These are phyloP conservation scores for Pelodytes ibericus DNA, from an alignment of 2,797 vertebrate species.

Conservation along the genomic window DNA sequence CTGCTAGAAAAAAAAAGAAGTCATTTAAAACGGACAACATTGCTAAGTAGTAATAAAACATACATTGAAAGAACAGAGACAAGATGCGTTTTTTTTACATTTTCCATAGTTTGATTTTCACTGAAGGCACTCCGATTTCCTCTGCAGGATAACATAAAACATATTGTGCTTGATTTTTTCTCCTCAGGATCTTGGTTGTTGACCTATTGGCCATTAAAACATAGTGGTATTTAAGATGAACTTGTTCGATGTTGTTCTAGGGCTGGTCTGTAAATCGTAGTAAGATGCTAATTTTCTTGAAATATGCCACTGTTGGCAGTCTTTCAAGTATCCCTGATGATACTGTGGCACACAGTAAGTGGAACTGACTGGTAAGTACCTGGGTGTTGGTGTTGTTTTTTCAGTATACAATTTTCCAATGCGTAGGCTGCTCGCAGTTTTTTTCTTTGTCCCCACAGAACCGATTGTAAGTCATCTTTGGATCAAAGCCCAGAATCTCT, in stretches of 20 bases:
- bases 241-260: neutral
- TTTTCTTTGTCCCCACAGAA: conserved; percentile 92
- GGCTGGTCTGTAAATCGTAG: neutral
- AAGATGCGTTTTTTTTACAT: no score
- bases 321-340: neutral
- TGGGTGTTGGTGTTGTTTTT: neutral
- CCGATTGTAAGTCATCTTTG: conserved; percentile 91
- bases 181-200: no score
- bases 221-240: neutral
- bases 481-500: conserved; percentile 93
- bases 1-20: no score
- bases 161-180: no score
- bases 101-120: no score
- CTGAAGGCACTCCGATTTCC: no score
- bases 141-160: no score
- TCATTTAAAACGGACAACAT: no score
- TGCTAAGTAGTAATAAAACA: no score
- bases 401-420: conserved; percentile 93
- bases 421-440: conserved; percentile 93
- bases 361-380: neutral
- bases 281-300: neutral
- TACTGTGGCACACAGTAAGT: neutral
- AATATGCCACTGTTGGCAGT: neutral
- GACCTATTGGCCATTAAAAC: no score
- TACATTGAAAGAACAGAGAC: no score